A percentile compares a stretch with the other conserved stretches of the same genome.
phyloP scores from a whole-genome alignment of 2,797 vertebrate genomes.

The Tadarida brasiliensis region DNA sequence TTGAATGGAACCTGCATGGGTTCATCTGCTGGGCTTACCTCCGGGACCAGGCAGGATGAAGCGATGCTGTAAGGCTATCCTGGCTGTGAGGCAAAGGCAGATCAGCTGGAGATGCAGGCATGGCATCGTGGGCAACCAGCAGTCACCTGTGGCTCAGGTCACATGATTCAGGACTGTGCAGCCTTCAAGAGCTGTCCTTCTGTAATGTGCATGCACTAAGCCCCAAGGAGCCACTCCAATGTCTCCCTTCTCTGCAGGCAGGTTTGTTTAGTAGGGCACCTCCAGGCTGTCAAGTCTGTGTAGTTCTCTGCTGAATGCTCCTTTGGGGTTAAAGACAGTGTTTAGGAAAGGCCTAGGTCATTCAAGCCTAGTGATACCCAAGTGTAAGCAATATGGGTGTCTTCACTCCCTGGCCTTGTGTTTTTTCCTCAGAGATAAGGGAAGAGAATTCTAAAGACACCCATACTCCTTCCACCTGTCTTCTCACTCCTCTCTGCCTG shows the following conservation, averaged over 20 bases:
- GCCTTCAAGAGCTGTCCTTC: background rate
- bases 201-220: background rate
- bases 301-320: background rate
- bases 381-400: background rate
- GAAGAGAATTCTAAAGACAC: background rate
- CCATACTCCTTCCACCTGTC: background rate
- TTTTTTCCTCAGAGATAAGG: background rate
- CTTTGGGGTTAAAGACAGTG: background rate
- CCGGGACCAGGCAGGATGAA: background rate
- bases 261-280: background rate
- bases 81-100: background rate
- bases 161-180: background rate
- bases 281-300: background rate
- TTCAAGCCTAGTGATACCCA: background rate
- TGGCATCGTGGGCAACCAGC: background rate
- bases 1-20: background rate
- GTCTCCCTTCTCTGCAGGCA: background rate
- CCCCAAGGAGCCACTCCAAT: background rate
- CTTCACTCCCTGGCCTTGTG: background rate
- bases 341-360: background rate
- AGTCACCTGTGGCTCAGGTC: background rate
- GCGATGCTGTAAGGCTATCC: background rate
- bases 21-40: background rate
- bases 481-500: background rate
- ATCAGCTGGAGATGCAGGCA: background rate